Evolutionary conservation across 2,797 vertebrate genomes (phyloP).

Genomic region (Microhierax caerulescens): DNA sequence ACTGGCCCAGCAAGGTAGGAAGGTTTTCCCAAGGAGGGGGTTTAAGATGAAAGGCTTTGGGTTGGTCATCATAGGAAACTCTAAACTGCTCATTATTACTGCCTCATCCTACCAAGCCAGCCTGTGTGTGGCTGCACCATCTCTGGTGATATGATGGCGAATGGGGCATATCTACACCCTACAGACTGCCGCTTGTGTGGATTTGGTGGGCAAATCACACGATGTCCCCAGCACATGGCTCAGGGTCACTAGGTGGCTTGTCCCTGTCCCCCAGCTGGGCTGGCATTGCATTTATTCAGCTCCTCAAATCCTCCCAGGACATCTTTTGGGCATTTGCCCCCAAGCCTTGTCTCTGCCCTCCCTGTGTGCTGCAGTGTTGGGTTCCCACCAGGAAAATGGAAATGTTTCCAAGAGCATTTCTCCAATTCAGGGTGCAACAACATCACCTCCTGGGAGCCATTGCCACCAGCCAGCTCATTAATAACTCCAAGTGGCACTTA

Average conservation of each 20-base stretch:
- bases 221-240: background rate
- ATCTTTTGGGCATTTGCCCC: background rate
- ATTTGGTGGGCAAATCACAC: background rate
- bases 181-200: background rate
- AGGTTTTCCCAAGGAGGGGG: background rate
- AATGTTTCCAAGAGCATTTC: background rate
- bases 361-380: background rate
- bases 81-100: background rate
- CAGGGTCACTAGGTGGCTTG: rapidly evolving
- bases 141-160: background rate
- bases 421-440: background rate
- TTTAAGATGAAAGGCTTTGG: background rate
- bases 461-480: background rate
- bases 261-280: background rate
- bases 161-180: background rate
- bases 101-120: background rate
- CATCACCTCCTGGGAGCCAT: background rate
- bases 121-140: background rate
- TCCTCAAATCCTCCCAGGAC: background rate
- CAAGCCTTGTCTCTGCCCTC: background rate
- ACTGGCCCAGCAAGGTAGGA: background rate
- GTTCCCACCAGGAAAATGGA: background rate
- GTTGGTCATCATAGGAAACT: background rate
- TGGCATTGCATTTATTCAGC: background rate
- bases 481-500: background rate